phyloP scores from a whole-genome alignment of 1,140 invertebrate genomes.

The Anadara kagoshimensis region DNA sequence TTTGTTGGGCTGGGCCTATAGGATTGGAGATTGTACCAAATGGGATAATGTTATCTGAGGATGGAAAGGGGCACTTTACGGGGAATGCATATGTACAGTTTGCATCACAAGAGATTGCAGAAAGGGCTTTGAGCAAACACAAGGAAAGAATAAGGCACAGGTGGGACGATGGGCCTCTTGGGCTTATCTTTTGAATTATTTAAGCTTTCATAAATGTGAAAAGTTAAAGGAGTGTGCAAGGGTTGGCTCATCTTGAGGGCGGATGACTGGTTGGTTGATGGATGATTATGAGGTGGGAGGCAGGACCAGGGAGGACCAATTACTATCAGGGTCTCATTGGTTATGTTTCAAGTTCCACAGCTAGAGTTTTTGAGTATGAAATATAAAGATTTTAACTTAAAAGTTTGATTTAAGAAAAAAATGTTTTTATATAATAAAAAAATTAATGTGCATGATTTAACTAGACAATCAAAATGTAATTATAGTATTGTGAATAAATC shows the following conservation, averaged over 20 bases:
- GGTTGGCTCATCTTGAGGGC: not conserved
- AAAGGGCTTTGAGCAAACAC: conserved; percentile 96
- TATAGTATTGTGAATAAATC: no score
- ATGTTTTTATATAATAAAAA: no score
- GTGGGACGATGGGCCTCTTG: conserved; percentile 80
- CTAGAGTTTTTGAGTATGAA: no score
- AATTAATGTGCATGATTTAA: no score
- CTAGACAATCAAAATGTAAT: no score
- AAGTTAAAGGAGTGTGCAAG: not conserved
- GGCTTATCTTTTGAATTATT: conserved; percentile 32
- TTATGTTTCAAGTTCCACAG: no score
- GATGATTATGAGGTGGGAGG: not conserved
- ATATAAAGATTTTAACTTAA: no score
- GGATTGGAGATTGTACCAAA: conserved; percentile 97
- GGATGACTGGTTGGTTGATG: not conserved
- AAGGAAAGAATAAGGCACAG: conserved; percentile 99
- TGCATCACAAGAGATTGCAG: conserved; percentile 94
- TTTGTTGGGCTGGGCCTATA: conserved; percentile 71
- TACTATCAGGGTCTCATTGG: no score
- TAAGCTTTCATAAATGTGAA: conserved; percentile 12
- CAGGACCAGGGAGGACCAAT: not conserved
- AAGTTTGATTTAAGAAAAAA: no score
- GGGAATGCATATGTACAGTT: conserved; percentile 99
- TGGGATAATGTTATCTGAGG: conserved; percentile 95
- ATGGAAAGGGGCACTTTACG: conserved; percentile 94